phyloP scores from a whole-genome alignment of 2,113 vertebrate species.

The Fregata magnificens region DNA sequence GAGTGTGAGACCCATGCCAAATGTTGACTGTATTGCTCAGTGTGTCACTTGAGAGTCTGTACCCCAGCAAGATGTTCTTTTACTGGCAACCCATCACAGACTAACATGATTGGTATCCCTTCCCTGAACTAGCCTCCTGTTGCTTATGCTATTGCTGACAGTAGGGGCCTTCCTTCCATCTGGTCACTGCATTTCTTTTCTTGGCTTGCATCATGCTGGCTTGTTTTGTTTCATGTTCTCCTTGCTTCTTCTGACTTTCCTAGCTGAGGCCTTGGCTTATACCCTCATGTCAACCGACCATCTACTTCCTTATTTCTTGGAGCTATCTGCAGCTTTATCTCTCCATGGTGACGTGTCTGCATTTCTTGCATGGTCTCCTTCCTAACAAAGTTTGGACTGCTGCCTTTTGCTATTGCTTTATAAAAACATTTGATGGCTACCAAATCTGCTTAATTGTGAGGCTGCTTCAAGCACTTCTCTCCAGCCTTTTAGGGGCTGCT shows the following conservation, averaged over 20 bases:
- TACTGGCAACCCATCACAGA: background rate
- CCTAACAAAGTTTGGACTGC: background rate
- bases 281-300: background rate
- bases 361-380: background rate
- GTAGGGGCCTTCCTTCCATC: background rate
- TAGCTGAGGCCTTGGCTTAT: background rate
- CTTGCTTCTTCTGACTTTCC: background rate
- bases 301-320: background rate
- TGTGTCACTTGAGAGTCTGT: fast-evolving
- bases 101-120: background rate
- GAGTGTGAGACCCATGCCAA: fast-evolving
- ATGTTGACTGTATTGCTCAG: background rate
- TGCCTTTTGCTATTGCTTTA: background rate
- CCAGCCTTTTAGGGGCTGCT: background rate
- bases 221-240: background rate
- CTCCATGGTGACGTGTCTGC: background rate
- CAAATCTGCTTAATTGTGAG: background rate
- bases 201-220: background rate
- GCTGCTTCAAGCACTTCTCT: background rate
- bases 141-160: background rate
- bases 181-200: background rate
- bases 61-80: background rate
- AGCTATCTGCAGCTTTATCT: background rate
- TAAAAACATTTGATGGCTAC: background rate
- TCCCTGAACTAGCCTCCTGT: background rate